These are phyloP conservation scores for Lasioglossum leucozonium DNA, from an alignment of 2,888 invertebrate genomes.

Conservation along the genomic window DNA sequence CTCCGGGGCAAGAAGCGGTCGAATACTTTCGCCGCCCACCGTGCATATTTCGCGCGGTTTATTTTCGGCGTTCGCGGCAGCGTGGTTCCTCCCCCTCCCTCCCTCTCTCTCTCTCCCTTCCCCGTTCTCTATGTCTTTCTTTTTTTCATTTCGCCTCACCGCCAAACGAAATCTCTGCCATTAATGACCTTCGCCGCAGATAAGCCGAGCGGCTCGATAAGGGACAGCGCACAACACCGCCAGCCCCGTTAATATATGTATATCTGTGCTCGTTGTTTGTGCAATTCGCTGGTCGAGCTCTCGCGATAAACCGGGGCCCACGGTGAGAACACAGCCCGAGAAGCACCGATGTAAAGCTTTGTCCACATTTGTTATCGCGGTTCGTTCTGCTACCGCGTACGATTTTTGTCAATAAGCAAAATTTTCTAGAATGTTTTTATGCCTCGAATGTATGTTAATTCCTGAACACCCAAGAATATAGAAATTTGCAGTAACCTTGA, in stretches of 20 bases:
- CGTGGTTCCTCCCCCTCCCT: background rate
- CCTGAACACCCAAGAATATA: background rate
- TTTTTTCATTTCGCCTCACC: constrained; percentile 36
- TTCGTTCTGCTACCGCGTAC: background rate
- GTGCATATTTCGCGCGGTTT: constrained; percentile 18
- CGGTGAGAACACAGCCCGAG: constrained; percentile 21
- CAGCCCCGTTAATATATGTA: constrained; percentile 30
- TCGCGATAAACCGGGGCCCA: constrained; percentile 52
- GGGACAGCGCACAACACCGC: constrained; percentile 43
- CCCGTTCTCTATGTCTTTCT: constrained; percentile 16
- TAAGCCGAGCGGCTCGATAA: constrained; percentile 60
- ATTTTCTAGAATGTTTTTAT: background rate
- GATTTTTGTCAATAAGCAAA: background rate
- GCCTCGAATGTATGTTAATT: background rate
- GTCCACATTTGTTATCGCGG: constrained; percentile 1
- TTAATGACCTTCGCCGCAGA: constrained; percentile 59
- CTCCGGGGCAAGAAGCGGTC: constrained; percentile 10
- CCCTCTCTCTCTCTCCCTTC: constrained; percentile 16
- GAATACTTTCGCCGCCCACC: background rate
- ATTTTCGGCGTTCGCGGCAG: constrained; percentile 22
- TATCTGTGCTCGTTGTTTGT: constrained; percentile 65
- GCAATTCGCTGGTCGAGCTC: constrained; percentile 59
- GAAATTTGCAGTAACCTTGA: background rate
- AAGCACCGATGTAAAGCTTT: constrained; percentile 25
- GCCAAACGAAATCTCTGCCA: constrained; percentile 50